Conservation (phyloP, 2,888 invertebrate genomes). For the Troides oblongomaculatus region DNA sequence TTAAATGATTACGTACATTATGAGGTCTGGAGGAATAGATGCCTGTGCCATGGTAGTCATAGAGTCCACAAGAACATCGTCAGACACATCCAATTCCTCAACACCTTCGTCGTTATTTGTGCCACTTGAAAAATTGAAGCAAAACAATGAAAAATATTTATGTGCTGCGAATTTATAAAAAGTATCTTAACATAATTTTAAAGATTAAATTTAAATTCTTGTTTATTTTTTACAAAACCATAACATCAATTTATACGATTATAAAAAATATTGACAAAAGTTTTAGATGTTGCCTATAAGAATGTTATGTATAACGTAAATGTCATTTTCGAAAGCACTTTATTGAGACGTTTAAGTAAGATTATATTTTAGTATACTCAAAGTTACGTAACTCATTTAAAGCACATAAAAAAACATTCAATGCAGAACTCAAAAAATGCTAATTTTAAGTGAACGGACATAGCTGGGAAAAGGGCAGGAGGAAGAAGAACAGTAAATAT, state of each 20-base stretch:
- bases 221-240: not conserved
- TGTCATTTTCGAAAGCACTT: no score
- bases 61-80: constrained; percentile 59
- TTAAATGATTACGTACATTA: constrained; percentile 44
- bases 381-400: no score
- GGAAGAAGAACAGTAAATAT: no score
- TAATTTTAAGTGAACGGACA: no score
- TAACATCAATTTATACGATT: no score
- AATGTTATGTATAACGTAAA: not conserved
- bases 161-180: not conserved
- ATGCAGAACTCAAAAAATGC: no score
- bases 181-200: not conserved
- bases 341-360: no score
- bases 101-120: constrained; percentile 49
- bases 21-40: constrained; percentile 56
- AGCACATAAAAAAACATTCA: no score
- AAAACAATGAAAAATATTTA: not conserved
- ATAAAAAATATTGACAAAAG: constrained; percentile 10
- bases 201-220: not conserved
- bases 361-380: no score
- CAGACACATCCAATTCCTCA: constrained; percentile 59
- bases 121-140: constrained; percentile 7
- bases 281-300: constrained; percentile 15
- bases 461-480: no score
- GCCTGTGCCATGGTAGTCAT: constrained; percentile 58